These are phyloP conservation scores for Melinaea menophilus DNA, from an alignment of 2,888 invertebrate genomes.

Conservation along the genomic window DNA sequence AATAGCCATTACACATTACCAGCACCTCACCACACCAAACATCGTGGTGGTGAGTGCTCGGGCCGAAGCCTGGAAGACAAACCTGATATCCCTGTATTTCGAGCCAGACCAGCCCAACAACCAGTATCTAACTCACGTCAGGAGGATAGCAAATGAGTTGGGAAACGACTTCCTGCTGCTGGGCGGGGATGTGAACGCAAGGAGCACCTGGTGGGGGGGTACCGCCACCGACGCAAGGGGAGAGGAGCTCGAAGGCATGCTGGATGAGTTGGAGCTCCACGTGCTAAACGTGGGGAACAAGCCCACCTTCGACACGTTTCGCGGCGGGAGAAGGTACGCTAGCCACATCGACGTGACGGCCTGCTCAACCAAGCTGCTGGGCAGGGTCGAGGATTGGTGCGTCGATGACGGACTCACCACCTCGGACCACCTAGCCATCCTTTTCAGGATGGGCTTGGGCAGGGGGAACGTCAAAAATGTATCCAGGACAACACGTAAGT, in stretches of 20 bases:
- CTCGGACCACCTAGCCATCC: constrained; percentile 24
- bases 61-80: constrained; percentile 16
- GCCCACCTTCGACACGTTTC: constrained; percentile 24
- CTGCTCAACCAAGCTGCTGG: constrained; percentile 2
- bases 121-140: too few species aligned
- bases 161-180: too few species aligned
- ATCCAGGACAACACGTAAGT: constrained; percentile 16
- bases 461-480: not conserved
- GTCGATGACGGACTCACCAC: constrained; percentile 11
- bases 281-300: constrained; percentile 16
- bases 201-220: too few species aligned
- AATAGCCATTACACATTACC: constrained; percentile 3
- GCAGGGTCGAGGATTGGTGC: constrained; percentile 11
- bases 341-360: constrained; percentile 17
- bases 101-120: constrained; percentile 19
- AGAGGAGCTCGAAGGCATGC: constrained; percentile 8
- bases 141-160: too few species aligned
- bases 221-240: constrained; percentile 22
- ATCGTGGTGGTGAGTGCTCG: constrained; percentile 13
- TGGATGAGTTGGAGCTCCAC: constrained; percentile 11
- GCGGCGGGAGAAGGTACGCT: constrained; percentile 13
- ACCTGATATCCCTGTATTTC: constrained; percentile 20
- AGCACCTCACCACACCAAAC: constrained; percentile 11
- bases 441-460: constrained; percentile 4
- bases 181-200: too few species aligned